Conservation (phyloP, 2,888 invertebrate species). For the Hypomecis atomaria region DNA sequence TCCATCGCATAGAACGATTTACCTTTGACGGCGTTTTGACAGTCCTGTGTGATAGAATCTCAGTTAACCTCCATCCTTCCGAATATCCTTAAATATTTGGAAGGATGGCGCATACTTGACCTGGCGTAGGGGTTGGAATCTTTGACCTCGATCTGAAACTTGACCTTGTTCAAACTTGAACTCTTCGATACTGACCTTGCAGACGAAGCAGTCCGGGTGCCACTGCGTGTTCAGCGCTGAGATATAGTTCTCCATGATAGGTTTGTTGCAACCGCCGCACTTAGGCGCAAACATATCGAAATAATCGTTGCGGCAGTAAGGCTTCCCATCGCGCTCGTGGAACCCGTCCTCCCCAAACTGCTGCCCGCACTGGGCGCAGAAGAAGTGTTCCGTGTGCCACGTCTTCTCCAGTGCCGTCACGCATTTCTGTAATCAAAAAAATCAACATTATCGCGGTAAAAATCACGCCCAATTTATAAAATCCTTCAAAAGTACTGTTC, state of each 20-base stretch:
- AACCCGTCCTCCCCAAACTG: conserved; percentile 99
- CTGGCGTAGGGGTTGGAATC: conserved; percentile 56
- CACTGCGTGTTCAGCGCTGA: conserved; percentile 98
- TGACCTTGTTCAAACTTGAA: conserved; percentile 13
- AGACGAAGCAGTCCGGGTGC: conserved; percentile 99
- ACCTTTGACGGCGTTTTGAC: conserved; percentile 95
- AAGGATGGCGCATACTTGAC: conserved; percentile 62
- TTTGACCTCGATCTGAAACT: conserved; percentile 23
- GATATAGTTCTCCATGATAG: conserved; percentile 99
- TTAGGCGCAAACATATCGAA: conserved; percentile 99
- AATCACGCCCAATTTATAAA: conserved; percentile 17
- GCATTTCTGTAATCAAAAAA: conserved; percentile 93
- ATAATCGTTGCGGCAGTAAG: conserved; percentile 98
- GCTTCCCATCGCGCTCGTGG: conserved; percentile 98
- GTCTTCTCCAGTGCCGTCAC: conserved; percentile 98
- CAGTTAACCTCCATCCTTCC: conserved; percentile 46
- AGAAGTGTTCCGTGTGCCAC: conserved; percentile 99
- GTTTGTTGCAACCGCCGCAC: conserved; percentile 97
- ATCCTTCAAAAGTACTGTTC: background rate
- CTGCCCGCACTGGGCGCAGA: conserved; percentile 98
- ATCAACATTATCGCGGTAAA: conserved; percentile 44
- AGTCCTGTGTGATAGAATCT: conserved; percentile 89
- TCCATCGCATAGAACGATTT: conserved; percentile 99
- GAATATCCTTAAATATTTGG: conserved; percentile 49
- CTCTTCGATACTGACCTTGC: conserved; percentile 92